phyloP scores from a whole-genome alignment of 2,113 vertebrate species.

The Callocephalon fimbriatum region DNA sequence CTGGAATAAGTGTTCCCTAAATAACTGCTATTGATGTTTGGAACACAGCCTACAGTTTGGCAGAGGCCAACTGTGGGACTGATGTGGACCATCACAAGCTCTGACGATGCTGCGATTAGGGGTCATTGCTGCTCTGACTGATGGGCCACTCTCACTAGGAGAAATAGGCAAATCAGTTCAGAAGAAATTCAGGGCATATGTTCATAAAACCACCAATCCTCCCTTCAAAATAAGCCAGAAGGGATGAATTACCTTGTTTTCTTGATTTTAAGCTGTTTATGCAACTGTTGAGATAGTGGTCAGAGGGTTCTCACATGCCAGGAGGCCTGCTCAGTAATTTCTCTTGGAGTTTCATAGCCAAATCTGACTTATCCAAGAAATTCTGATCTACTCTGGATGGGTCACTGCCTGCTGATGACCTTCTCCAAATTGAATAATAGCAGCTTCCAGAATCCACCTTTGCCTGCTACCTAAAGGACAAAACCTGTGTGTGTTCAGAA shows the following conservation, averaged over 20 bases:
- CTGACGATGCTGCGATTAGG: background rate
- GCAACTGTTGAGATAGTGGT: background rate
- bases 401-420: background rate
- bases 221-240: background rate
- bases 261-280: background rate
- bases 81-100: background rate
- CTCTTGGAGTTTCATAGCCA: background rate
- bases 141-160: background rate
- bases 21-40: background rate
- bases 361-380: background rate
- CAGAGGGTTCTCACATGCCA: fast-evolving
- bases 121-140: background rate
- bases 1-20: background rate
- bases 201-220: background rate
- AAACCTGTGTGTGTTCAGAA: background rate
- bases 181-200: background rate
- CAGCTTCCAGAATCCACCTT: background rate
- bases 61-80: background rate
- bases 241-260: background rate
- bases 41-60: background rate
- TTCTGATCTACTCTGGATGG: background rate
- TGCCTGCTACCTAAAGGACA: background rate
- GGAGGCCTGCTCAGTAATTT: background rate
- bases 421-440: background rate
- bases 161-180: background rate